These are phyloP conservation scores for Meda fulgida DNA, from an alignment of 2,797 vertebrate species.

Conservation along the genomic window DNA sequence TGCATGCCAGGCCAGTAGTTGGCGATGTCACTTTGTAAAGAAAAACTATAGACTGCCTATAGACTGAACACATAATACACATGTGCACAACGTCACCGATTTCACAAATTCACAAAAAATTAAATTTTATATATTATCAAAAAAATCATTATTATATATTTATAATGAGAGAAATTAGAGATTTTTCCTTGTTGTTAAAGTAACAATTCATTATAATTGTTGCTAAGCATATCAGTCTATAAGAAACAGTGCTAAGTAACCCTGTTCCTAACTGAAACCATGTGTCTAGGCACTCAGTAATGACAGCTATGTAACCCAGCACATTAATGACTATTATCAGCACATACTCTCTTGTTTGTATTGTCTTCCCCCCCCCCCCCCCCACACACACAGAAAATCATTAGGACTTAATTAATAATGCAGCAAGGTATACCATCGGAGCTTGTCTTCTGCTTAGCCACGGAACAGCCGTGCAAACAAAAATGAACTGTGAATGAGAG, in stretches of 20 bases:
- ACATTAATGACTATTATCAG: constrained; percentile 48
- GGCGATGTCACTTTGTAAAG: too few relatives aligned
- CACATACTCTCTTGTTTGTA: constrained; percentile 25
- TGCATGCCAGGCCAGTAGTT: too few relatives aligned
- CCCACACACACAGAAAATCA: constrained; percentile 53
- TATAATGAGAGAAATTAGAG: not conserved
- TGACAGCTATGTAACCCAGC: constrained; percentile 43
- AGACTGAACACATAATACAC: too few relatives aligned
- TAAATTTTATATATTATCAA: too few relatives aligned
- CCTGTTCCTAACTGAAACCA: not conserved
- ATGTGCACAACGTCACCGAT: too few relatives aligned
- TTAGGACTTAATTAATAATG: constrained; percentile 65
- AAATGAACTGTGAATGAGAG: constrained; percentile 45
- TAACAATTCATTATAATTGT: constrained; percentile 17
- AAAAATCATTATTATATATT: not conserved
- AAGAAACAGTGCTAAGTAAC: constrained; percentile 2
- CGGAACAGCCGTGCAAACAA: constrained; percentile 3
- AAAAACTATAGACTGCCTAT: too few relatives aligned
- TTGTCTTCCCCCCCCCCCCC: constrained; percentile 30
- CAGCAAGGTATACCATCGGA: constrained; percentile 55
- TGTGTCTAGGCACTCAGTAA: constrained; percentile 9
- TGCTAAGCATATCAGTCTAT: constrained; percentile 1
- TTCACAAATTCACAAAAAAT: too few relatives aligned
- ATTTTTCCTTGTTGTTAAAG: not conserved
- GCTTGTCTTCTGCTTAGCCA: constrained; percentile 52